phyloP scores from a whole-genome alignment of 2,888 invertebrate species.

The Drosophila kambysellisi region DNA sequence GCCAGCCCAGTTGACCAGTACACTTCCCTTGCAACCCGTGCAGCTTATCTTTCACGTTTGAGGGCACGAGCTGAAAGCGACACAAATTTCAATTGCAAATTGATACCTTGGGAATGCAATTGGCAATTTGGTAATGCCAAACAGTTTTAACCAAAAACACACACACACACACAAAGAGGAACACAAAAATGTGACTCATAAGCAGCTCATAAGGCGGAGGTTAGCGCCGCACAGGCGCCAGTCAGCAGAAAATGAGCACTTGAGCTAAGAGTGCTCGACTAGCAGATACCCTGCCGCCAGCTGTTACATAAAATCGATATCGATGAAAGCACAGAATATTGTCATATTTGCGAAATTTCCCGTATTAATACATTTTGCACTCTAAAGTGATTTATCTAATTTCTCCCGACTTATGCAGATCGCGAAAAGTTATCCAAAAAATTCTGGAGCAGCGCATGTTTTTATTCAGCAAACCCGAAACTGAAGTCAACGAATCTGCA shows the following conservation, averaged over 20 bases:
- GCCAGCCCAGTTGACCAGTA: neutral
- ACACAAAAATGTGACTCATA: slow-evolving; percentile 35
- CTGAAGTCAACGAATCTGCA: too few species aligned
- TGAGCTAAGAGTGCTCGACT: neutral
- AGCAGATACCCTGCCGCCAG: neutral
- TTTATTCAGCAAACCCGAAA: too few species aligned
- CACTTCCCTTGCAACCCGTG: slow-evolving; percentile 6
- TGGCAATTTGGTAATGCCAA: slow-evolving; percentile 34
- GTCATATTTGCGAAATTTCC: neutral
- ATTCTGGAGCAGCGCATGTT: neutral
- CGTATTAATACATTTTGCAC: neutral
- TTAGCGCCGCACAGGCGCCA: slow-evolving; percentile 45
- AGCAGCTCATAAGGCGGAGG: slow-evolving; percentile 9
- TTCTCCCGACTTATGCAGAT: neutral
- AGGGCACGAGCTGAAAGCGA: slow-evolving; percentile 46
- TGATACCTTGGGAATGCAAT: slow-evolving; percentile 62
- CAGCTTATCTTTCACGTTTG: slow-evolving; percentile 7
- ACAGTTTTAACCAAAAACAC: slow-evolving; percentile 14
- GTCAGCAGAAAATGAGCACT: slow-evolving; percentile 46
- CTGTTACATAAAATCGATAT: neutral
- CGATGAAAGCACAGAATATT: neutral
- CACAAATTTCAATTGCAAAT: slow-evolving; percentile 52
- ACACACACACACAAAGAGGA: neutral
- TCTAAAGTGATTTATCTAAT: neutral
- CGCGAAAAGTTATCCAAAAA: neutral